phyloP scores from a whole-genome alignment of 2,797 vertebrate species.

The Thaleichthys pacificus region DNA sequence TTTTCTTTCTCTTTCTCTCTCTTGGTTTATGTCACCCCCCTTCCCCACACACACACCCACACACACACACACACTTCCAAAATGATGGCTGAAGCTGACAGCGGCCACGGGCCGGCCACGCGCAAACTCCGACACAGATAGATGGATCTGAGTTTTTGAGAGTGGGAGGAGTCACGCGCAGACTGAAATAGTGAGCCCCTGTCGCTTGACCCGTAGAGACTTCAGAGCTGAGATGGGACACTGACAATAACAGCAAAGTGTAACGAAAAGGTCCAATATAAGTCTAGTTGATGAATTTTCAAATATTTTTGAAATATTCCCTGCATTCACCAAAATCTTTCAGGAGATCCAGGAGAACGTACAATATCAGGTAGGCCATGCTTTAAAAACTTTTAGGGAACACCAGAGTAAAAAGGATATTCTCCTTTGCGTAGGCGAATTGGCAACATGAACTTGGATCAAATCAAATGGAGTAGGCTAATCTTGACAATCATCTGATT shows the following conservation, averaged over 20 bases:
- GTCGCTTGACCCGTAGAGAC: slow-evolving; percentile 50
- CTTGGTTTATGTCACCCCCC: not conserved
- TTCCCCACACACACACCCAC: slow-evolving; percentile 23
- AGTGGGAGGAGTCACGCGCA: slow-evolving; percentile 50
- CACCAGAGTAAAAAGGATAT: not conserved
- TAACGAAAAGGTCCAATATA: slow-evolving; percentile 11
- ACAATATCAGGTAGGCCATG: slow-evolving; percentile 6
- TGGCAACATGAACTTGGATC: too few species aligned
- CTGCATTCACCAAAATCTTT: not conserved
- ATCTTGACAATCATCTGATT: not conserved
- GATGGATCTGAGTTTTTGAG: slow-evolving; percentile 25
- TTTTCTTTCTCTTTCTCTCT: too few species aligned
- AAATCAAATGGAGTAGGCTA: not conserved
- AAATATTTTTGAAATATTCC: slow-evolving; percentile 8
- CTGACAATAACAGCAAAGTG: slow-evolving; percentile 22
- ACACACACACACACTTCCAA: slow-evolving; percentile 32
- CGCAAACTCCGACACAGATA: slow-evolving; percentile 64
- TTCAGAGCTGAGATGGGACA: slow-evolving; percentile 21
- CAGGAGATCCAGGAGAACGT: slow-evolving; percentile 1
- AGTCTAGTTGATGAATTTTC: slow-evolving; percentile 32
- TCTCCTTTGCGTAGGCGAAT: not conserved
- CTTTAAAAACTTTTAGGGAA: not conserved
- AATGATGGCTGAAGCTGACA: slow-evolving; percentile 9
- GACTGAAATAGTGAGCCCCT: slow-evolving; percentile 62
- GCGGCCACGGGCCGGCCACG: slow-evolving; percentile 79